phyloP scores from a whole-genome alignment of 2,797 vertebrate genomes.

The Channallabes apus region DNA sequence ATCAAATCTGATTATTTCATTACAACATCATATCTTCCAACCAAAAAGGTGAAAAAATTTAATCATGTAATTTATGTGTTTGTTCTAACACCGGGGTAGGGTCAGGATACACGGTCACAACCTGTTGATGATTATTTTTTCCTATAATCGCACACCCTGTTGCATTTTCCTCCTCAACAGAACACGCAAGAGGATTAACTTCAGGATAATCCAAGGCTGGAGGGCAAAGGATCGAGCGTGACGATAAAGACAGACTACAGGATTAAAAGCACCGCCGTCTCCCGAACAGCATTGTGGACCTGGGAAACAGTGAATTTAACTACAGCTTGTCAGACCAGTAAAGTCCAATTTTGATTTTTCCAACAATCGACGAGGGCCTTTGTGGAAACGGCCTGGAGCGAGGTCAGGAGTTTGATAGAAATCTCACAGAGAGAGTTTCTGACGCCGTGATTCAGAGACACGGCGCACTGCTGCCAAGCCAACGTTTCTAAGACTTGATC shows the following conservation, averaged over 20 bases:
- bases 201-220: not conserved
- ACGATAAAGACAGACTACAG: not conserved
- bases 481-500: no score
- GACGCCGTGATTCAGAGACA: not conserved
- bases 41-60: not conserved
- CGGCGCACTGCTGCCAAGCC: no score
- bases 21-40: not conserved
- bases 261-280: not conserved
- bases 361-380: not conserved
- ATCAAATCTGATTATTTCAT: not conserved
- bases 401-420: not conserved
- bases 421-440: not conserved
- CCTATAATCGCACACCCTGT: no score
- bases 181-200: not conserved
- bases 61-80: not conserved
- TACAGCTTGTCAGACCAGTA: not conserved
- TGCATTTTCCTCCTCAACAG: not conserved
- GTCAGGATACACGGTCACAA: not conserved
- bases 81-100: not conserved
- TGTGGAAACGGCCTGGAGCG: no score
- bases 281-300: not conserved
- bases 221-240: not conserved
- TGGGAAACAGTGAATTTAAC: not conserved
- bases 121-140: not conserved
- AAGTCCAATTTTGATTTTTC: not conserved